Conservation (phyloP, 2,888 invertebrate species). For the Cinara cedri region DNA sequence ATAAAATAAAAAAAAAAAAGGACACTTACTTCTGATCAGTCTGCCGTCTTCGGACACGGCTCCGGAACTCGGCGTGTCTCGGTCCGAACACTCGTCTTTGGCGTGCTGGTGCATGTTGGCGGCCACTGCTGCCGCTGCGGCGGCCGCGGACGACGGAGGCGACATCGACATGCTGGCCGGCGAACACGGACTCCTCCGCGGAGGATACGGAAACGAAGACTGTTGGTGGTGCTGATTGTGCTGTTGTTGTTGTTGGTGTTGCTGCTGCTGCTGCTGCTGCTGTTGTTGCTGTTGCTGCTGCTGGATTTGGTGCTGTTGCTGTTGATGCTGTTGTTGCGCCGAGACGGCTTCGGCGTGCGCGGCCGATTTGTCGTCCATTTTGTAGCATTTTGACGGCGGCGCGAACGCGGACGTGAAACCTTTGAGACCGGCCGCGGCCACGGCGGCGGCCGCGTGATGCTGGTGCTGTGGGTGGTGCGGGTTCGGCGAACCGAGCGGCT, state of each 20-base stretch:
- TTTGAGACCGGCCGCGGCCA: conserved; percentile 59
- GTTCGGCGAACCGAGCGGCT: conserved; percentile 63
- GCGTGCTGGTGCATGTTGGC: conserved; percentile 63
- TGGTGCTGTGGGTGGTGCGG: conserved; percentile 38
- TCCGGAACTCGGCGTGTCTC: conserved; percentile 62
- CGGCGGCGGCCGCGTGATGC: conserved; percentile 40
- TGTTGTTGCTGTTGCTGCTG: conserved; percentile 24
- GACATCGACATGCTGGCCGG: conserved; percentile 70
- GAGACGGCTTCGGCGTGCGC: conserved; percentile 19
- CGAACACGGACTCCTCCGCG: conserved; percentile 62
- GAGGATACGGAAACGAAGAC: conserved; percentile 28
- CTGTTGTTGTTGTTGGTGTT: conserved; percentile 24
- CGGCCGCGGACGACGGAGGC: conserved; percentile 63
- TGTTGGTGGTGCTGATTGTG: conserved; percentile 25
- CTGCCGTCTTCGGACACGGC: conserved; percentile 64
- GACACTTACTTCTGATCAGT: conserved; percentile 69
- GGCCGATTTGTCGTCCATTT: conserved; percentile 63
- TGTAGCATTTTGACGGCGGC: conserved; percentile 69
- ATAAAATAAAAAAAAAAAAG: neutral
- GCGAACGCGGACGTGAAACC: conserved; percentile 72
- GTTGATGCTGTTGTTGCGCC: conserved; percentile 16
- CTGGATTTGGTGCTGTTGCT: neutral
- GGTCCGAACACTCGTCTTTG: conserved; percentile 68
- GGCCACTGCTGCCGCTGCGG: conserved; percentile 64
- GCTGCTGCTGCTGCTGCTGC: neutral